A percentile compares a stretch with the other conserved stretches of the same genome.
phyloP scores from a whole-genome alignment of 2,797 vertebrate genomes.

The Pseudomugil tenellus region DNA sequence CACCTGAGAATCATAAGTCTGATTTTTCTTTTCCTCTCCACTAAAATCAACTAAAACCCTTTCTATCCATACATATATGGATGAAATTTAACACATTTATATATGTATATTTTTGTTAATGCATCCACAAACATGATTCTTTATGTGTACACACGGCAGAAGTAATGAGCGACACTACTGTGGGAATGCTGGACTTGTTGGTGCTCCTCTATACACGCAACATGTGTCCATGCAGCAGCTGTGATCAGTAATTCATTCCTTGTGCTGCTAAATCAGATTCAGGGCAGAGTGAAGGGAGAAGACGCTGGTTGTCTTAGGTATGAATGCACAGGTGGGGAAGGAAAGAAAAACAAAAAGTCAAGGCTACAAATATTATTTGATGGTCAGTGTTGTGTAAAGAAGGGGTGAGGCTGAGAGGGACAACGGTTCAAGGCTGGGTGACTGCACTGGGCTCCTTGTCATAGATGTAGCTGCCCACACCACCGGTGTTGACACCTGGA shows the following conservation, averaged over 20 bases:
- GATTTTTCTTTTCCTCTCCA: background rate
- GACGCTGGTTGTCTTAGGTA: constrained; percentile 44
- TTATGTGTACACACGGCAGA: constrained; percentile 36
- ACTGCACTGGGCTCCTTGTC: constrained; percentile 92
- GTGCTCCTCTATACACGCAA: constrained; percentile 24
- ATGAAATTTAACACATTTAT: constrained; percentile 19
- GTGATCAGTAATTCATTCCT: constrained; percentile 26
- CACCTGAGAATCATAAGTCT: constrained; percentile 33
- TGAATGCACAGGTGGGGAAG: constrained; percentile 26
- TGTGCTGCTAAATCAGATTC: constrained; percentile 30
- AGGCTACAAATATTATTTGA: constrained; percentile 46
- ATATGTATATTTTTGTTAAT: constrained; percentile 14
- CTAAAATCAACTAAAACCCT: constrained; percentile 6
- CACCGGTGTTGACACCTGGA: constrained; percentile 96
- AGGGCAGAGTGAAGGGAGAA: constrained; percentile 20
- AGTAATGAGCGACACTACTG: constrained; percentile 1
- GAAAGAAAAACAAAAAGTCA: background rate
- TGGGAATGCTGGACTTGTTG: constrained; percentile 24
- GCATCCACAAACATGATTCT: constrained; percentile 19
- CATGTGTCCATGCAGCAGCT: constrained; percentile 26
- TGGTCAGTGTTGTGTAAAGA: constrained; percentile 56
- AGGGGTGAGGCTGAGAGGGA: constrained; percentile 47
- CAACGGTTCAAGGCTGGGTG: constrained; percentile 86
- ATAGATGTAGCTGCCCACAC: constrained; percentile 98
- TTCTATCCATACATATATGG: constrained; percentile 5